Conservation (phyloP, 2,113 vertebrate species). For the Melanerpes aurifrons region DNA sequence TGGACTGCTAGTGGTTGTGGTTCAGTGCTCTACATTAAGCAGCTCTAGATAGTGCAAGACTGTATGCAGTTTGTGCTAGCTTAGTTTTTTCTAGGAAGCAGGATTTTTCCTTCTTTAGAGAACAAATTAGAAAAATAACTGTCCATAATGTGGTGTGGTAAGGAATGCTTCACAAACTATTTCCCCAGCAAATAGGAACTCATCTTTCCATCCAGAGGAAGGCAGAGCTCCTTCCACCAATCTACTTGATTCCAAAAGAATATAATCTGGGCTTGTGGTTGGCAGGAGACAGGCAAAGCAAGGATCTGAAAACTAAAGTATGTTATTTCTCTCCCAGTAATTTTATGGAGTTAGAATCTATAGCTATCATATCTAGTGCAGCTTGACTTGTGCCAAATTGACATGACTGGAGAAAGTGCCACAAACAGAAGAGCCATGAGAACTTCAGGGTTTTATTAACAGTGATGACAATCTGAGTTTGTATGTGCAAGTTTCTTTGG, state of each 20-base stretch:
- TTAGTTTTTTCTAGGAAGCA: not conserved
- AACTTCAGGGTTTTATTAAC: not conserved
- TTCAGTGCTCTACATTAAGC: not conserved
- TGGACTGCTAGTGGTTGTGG: not conserved
- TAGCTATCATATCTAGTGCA: not conserved
- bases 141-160: not conserved
- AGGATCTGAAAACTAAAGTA: not conserved
- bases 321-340: not conserved
- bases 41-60: accelerated
- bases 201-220: not conserved
- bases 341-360: not conserved
- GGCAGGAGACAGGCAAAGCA: not conserved
- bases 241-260: not conserved
- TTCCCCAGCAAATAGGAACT: not conserved
- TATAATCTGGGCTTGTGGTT: not conserved
- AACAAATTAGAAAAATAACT: not conserved
- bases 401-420: not conserved
- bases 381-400: not conserved
- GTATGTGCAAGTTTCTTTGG: not conserved
- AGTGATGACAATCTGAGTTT: not conserved
- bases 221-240: not conserved
- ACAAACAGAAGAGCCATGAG: not conserved
- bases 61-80: not conserved
- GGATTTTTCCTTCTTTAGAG: not conserved
- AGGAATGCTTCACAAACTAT: not conserved